Percentiles rank a stretch among this genome's conserved stretches.
Evolutionary conservation across 2,888 invertebrate genomes (phyloP).

Genomic region (Mantis religiosa): DNA sequence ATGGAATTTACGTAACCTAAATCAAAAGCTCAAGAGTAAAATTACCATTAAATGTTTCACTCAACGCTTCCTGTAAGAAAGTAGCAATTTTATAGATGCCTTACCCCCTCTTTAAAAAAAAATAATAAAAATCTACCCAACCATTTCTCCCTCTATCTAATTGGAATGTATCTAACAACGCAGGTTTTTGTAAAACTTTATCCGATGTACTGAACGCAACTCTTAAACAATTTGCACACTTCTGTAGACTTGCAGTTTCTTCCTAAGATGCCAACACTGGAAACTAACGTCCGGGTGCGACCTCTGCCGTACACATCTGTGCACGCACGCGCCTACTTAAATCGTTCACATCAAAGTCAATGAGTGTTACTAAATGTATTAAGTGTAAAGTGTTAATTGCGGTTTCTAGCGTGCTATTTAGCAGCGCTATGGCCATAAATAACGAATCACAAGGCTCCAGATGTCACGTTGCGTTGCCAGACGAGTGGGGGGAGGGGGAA

Average conservation of each 20-base stretch:
- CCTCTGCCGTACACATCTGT: neutral
- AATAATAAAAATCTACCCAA: no score
- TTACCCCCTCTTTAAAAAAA: no score
- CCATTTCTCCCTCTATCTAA: no score
- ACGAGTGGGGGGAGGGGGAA: neutral
- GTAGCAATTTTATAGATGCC: no score
- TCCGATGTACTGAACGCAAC: no score
- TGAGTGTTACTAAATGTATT: neutral
- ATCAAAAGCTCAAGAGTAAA: no score
- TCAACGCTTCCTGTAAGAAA: no score
- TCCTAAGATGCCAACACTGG: neutral
- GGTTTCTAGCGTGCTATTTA: neutral
- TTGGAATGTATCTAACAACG: no score
- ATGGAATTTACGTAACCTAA: no score
- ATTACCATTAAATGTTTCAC: no score
- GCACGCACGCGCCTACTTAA: neutral
- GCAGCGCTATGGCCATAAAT: neutral
- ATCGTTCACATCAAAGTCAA: neutral
- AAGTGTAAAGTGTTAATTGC: neutral
- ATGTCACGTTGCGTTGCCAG: neutral
- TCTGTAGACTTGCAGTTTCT: neutral
- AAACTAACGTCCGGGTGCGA: neutral
- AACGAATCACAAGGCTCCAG: neutral
- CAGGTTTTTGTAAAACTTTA: no score
- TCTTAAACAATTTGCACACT: no score